Conservation (phyloP, 2,888 invertebrate genomes). For the Pasiphila rectangulata region DNA sequence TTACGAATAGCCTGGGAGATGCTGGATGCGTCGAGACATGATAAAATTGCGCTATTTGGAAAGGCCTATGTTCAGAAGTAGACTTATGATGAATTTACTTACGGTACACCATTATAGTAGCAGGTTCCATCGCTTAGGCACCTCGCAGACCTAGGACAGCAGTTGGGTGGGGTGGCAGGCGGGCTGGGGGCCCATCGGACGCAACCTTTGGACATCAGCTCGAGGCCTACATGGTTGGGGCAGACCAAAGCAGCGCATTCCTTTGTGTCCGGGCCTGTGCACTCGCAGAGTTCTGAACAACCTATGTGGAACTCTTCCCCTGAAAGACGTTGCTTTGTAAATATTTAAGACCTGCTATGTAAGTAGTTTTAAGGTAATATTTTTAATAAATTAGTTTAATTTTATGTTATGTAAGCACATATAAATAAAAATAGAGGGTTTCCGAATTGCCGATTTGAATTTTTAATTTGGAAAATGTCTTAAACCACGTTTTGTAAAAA, state of each 20-base stretch:
- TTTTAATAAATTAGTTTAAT: too few relatives aligned
- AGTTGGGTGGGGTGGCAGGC: constrained; percentile 87
- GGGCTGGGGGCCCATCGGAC: constrained; percentile 93
- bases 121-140: constrained; percentile 93
- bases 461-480: too few relatives aligned
- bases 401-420: too few relatives aligned
- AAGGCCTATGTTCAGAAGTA: too few relatives aligned
- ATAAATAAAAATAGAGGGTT: too few relatives aligned
- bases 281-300: constrained; percentile 89
- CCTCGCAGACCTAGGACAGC: constrained; percentile 89
- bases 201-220: constrained; percentile 91
- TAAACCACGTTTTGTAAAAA: too few relatives aligned
- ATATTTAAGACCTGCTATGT: too few relatives aligned
- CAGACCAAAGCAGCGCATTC: constrained; percentile 91
- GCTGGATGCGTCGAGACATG: too few relatives aligned
- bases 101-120: constrained; percentile 83
- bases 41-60: too few relatives aligned
- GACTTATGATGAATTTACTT: constrained; percentile 46
- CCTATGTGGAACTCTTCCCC: constrained; percentile 91
- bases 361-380: too few relatives aligned
- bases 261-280: constrained; percentile 82
- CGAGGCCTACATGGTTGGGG: constrained; percentile 91
- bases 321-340: constrained; percentile 39
- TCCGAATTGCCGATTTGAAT: too few relatives aligned
- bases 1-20: too few relatives aligned